Conservation (phyloP, 2,797 vertebrate species). For the Ctenopoma multispine region DNA sequence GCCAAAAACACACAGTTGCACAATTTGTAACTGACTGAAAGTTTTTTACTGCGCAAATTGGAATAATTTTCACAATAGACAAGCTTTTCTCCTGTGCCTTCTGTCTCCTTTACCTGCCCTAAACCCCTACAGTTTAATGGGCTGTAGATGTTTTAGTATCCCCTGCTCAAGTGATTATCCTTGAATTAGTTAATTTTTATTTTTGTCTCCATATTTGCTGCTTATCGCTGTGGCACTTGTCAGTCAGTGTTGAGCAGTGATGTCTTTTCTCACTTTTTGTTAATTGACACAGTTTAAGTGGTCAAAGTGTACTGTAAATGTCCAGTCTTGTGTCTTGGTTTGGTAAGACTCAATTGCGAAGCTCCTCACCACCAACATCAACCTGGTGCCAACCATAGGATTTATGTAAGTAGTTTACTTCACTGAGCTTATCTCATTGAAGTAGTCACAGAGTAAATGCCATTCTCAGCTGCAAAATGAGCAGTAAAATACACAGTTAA, state of each 20-base stretch:
- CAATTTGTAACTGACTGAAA: background rate
- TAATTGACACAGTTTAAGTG: background rate
- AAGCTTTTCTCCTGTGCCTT: slow-evolving; percentile 4
- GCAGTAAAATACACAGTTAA: background rate
- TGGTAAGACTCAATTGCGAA: too few species aligned
- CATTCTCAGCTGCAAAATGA: background rate
- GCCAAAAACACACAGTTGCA: slow-evolving; percentile 11
- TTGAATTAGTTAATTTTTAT: slow-evolving; percentile 45
- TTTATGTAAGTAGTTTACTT: background rate
- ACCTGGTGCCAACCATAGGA: too few species aligned
- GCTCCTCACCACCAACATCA: too few species aligned
- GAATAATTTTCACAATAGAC: background rate
- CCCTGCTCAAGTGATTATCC: slow-evolving; percentile 35
- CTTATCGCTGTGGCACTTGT: background rate
- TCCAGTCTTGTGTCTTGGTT: too few species aligned
- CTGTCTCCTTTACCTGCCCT: slow-evolving; percentile 55
- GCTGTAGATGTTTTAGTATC: slow-evolving; percentile 23
- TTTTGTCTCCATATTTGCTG: slow-evolving; percentile 49
- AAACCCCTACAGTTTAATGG: slow-evolving; percentile 24
- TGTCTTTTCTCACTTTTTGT: background rate
- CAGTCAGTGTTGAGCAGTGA: background rate
- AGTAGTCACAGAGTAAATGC: background rate
- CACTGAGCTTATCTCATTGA: background rate
- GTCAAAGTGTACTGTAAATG: background rate
- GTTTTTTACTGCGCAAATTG: background rate